Percentiles rank a stretch among this genome's conserved stretches.
Conservation (phyloP, 2,888 invertebrate species). For the Drosophila multiciliata region DNA sequence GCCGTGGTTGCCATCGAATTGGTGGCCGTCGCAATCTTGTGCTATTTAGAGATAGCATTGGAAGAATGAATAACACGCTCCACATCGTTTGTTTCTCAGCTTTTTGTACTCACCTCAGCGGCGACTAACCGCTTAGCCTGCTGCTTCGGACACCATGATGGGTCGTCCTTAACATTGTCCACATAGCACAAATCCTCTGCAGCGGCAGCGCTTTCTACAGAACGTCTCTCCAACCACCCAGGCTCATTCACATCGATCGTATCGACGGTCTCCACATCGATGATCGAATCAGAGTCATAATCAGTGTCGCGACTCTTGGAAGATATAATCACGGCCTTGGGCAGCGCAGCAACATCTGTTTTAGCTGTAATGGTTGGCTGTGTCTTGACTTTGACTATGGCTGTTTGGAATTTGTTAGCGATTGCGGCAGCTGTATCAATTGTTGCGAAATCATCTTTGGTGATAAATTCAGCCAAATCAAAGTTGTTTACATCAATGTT, state of each 20-base stretch:
- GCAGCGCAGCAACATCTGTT: neutral
- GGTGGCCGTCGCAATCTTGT: constrained; percentile 39
- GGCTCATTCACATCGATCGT: constrained; percentile 80
- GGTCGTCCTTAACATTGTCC: constrained; percentile 82
- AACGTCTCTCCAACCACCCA: constrained; percentile 21
- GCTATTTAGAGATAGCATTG: constrained; percentile 51
- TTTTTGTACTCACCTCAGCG: constrained; percentile 72
- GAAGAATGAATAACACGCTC: constrained; percentile 45
- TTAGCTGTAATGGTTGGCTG: neutral
- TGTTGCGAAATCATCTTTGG: constrained; percentile 82
- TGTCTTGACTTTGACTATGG: constrained; percentile 1
- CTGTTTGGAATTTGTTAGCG: constrained; percentile 5
- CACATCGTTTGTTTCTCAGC: constrained; percentile 12
- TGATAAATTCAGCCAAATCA: constrained; percentile 84
- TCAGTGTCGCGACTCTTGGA: constrained; percentile 69
- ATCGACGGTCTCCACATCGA: constrained; percentile 84
- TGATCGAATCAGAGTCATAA: constrained; percentile 83
- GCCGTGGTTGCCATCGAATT: constrained; percentile 21
- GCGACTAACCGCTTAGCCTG: constrained; percentile 41
- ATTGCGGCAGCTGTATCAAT: neutral
- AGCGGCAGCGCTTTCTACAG: neutral
- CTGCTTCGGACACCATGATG: constrained; percentile 82
- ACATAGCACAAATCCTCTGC: constrained; percentile 66
- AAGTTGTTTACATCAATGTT: constrained; percentile 82
- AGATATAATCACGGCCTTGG: constrained; percentile 29